Conservation (phyloP, 2,113 vertebrate genomes). For the Anhinga anhinga region DNA sequence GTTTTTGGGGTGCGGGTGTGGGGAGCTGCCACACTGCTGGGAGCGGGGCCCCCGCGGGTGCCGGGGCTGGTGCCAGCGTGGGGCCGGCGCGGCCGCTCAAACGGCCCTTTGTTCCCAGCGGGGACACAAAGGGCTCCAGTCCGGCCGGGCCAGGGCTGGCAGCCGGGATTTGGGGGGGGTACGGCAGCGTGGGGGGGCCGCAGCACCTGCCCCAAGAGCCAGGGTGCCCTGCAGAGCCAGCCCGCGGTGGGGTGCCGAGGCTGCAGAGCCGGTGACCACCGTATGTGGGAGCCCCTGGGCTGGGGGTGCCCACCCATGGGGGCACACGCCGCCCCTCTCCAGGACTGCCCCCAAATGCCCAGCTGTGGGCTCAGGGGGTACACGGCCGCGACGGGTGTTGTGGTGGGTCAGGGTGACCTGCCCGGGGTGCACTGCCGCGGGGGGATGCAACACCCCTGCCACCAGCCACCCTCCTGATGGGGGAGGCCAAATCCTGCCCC, state of each 20-base stretch:
- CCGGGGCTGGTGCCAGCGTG: neutral
- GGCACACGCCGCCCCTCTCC: accelerated
- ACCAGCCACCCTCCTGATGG: neutral
- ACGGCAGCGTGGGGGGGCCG: neutral
- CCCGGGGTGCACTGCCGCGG: neutral
- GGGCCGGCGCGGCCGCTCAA: conserved; percentile 24
- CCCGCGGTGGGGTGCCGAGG: accelerated
- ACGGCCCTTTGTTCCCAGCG: conserved; percentile 34
- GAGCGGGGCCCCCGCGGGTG: neutral
- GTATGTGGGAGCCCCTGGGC: accelerated
- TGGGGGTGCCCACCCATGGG: neutral
- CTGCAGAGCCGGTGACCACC: neutral
- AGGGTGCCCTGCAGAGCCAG: neutral
- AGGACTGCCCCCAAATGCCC: neutral
- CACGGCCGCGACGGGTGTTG: accelerated
- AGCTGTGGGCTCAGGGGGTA: accelerated
- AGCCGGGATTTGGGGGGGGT: neutral
- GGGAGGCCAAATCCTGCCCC: neutral
- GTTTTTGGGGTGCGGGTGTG: neutral
- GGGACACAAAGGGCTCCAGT: conserved; percentile 55
- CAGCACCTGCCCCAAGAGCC: neutral
- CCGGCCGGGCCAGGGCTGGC: neutral
- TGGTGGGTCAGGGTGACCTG: neutral
- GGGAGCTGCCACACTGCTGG: neutral
- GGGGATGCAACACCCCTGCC: neutral